Percentiles rank a stretch among this genome's conserved stretches.
Conservation (phyloP, 2,888 invertebrate species). For the Chrysina gloriosa region DNA sequence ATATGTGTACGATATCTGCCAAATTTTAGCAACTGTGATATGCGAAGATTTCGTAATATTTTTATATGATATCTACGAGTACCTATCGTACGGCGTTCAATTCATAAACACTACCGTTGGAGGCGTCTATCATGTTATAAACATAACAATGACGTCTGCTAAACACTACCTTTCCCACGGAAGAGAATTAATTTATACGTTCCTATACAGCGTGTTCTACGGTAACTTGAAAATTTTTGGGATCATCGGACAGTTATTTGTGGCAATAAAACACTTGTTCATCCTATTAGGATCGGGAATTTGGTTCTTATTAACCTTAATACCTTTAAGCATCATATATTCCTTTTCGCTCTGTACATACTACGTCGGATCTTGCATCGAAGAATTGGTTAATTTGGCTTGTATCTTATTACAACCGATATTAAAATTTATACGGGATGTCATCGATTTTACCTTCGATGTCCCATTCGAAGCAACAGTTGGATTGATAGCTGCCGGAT, state of each 20-base stretch:
- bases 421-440: slow-evolving; percentile 37
- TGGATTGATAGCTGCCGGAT: slow-evolving; percentile 53
- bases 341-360: slow-evolving; percentile 45
- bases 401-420: slow-evolving; percentile 19
- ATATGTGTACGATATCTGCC: slow-evolving; percentile 39
- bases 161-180: neutral
- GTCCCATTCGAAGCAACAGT: slow-evolving; percentile 56
- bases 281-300: slow-evolving; percentile 57
- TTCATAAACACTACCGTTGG: slow-evolving; percentile 13
- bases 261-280: slow-evolving; percentile 52
- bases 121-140: slow-evolving; percentile 28
- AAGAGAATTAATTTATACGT: neutral
- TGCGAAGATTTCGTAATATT: slow-evolving; percentile 54
- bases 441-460: slow-evolving; percentile 55
- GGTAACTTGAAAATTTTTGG: slow-evolving; percentile 39
- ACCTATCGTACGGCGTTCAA: slow-evolving; percentile 6
- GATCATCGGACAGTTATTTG: slow-evolving; percentile 46
- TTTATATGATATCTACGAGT: slow-evolving; percentile 50
- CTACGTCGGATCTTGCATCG: slow-evolving; percentile 45
- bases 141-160: slow-evolving; percentile 21
- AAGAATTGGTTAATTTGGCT: slow-evolving; percentile 39
- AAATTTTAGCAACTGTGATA: slow-evolving; percentile 47
- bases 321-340: slow-evolving; percentile 53
- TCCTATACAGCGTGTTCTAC: slow-evolving; percentile 21
- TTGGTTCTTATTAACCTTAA: slow-evolving; percentile 56